Evolutionary conservation across 1,140 invertebrate species (phyloP), one percentile per base, ranked within the genome.

Genomic region (Eumeta japonica): DNA sequence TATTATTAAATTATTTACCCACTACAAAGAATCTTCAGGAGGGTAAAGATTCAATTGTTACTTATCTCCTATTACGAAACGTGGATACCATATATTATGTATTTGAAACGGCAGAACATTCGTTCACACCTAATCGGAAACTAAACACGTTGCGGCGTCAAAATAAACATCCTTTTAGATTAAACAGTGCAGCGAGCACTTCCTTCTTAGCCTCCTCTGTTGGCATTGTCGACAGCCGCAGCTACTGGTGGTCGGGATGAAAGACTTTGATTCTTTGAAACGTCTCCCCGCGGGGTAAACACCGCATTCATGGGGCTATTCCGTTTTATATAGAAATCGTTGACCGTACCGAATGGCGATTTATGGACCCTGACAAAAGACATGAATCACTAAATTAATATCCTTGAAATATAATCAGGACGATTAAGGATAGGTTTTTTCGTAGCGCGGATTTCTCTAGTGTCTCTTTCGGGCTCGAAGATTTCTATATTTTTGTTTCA

Each of bases 381-480:
- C 55, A 55, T 66, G 64, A 72, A 62, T 70, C 60, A 60, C 57
- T 62, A 58, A 62, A 73, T 73, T 73, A 73, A 71, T 65, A 71
- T 67, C 62, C 66, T 71, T 68, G 61, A 70, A 73, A 73, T 68
- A 56, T 60, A 71, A 73, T 73, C 64, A 59, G 61, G 48, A 54
- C 64, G 68, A 73, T 71, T 73, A 71, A 60, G 49, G 55, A 58
- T 51, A n/a, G 55, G 48, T 54, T 58, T 50, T 55, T 61, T 53
- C 43, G 20, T 49, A 28, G 35, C 33, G 33, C 31, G 30, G 42
- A 19, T 10, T 17, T 19, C 41, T 55, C 37, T 39, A 20, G 37
- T 46, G 13, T 68, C 54, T 45, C 44, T 36, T 40, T 62, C 40
- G 15, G 19, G 42, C 27, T 24, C 20, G 9, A 11, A 13, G 9